Evolutionary conservation across 1,140 invertebrate species (phyloP), one percentile per base, ranked within the genome.

Genomic region (Asobara japonica): DNA sequence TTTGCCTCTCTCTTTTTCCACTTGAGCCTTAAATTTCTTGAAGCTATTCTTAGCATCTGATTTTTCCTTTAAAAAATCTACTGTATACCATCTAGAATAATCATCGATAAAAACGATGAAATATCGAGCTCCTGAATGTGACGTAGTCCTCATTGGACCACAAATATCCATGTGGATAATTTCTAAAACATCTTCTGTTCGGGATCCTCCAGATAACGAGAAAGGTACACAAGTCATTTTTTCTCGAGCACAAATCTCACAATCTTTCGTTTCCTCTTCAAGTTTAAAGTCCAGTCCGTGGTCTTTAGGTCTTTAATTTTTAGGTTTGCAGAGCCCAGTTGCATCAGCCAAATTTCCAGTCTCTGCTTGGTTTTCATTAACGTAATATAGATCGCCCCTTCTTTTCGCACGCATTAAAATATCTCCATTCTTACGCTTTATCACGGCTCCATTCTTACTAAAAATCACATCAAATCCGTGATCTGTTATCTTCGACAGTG

Each of bases 21-120:
- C 79, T 16, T 72, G 11, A 20, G 2, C 56, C 75, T 79, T 80
- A 66, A 81, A 84, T 45, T 84, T 69, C 71, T 80, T 76, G 30
- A 87, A 83, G 65, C 76, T 78, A 7, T 80, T 45, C 0, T 22
- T 0, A 25, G 83, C 83, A 30, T 85, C 77, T 51, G 65, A 74
- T 78, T 88, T 89, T 2, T 76, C 74, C 64, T 81, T 84, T 22
- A 89, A 56, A 66, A 88, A 74, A 71, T 83, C 81, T 5, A 84
- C 78, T 72, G 76, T 80, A 70, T 79, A 76, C 76, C 84, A 84
- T 51, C 80, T 74, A 8, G 82, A 77, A 66, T 66, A 84, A 27
- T 89, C 86, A 77, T 89, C 86, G 2, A 84, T 85, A 45, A 88
- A 85, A 0, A 86, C 83, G 0, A 88, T 45, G 48, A 85, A 83